Base-by-base conservation (phyloP, 2,888 invertebrate species). In the Macrophya annulata region DNA sequence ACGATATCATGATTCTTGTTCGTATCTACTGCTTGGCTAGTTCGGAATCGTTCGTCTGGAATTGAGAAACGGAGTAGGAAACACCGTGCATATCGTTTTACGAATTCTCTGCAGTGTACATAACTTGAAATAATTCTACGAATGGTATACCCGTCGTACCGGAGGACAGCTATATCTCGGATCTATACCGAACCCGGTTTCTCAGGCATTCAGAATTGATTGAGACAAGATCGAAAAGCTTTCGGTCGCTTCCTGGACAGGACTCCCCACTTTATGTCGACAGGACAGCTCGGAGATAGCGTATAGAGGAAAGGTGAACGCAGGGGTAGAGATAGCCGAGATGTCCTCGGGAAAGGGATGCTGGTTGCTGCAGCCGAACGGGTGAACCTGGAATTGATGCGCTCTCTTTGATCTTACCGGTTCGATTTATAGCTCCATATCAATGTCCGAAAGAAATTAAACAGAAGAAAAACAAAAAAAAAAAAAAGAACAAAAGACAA, bases 251-350 rank as follows among this genome's bases (percentile, higher is more conserved):
- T 91, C 89, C 89, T 89, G 89, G 88, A 91, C 90, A 90, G 86
- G 87, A 89, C 89, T 90, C 90, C 87, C 89, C 89, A 90, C 91
- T 92, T 91, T 90, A 89, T 87, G 88, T 87, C 87, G 88, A 89
- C 88, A 88, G 89, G 88, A 88, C 88, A 87, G 87, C 88, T 89
- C 83, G 86, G 86, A 89, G 90, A 90, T 90, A 90, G 87, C 59
- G 79, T 55, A 43, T 65, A 48, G 43, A 48, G 45, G 82, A 45
- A 77, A 85, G 74, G 74, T 81, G 83, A 62, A 25, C 43, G n/a
- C 5, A 62, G 83, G 83, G 83, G 65, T 83, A 21, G 55, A 83
- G 85, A 85, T 72, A 45, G 40, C 88, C 87, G 90, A 89, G 87
- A 85, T 87, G 87, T 87, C 87, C 84, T 72, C 59, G 87, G 88